A percentile compares a stretch with the other conserved stretches of the same genome.
phyloP scores from a whole-genome alignment of 2,797 vertebrate species.

The Lepus oiostolus region DNA sequence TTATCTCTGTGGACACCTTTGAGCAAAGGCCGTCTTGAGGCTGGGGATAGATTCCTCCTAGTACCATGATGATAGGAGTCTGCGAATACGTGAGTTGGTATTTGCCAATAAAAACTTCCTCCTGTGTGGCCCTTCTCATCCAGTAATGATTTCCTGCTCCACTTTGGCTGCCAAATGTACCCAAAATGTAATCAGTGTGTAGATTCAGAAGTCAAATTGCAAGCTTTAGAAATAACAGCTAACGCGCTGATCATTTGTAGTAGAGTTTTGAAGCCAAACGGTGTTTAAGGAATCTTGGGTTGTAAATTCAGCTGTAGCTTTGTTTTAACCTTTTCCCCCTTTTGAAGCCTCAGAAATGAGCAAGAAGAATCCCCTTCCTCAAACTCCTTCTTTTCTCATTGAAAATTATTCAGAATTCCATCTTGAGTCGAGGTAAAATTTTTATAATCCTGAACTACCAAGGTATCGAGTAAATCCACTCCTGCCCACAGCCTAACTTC shows the following conservation, averaged over 20 bases:
- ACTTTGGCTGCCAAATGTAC: slow-evolving; percentile 72
- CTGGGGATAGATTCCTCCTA: neutral
- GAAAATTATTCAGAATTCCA: slow-evolving; percentile 30
- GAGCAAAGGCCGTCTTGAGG: neutral
- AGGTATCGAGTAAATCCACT: neutral
- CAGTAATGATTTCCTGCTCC: slow-evolving; percentile 78
- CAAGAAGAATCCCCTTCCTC: neutral
- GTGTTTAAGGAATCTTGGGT: slow-evolving; percentile 17
- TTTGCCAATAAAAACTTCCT: slow-evolving; percentile 80
- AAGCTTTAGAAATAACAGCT: slow-evolving; percentile 64
- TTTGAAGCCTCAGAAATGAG: slow-evolving; percentile 28
- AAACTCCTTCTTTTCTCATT: slow-evolving; percentile 42
- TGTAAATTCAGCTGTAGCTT: slow-evolving; percentile 38
- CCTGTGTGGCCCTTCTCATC: slow-evolving; percentile 76
- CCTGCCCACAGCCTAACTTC: neutral
- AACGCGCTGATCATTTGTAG: neutral
- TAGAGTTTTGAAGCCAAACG: slow-evolving; percentile 39
- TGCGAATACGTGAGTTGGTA: slow-evolving; percentile 54
- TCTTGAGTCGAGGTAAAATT: neutral
- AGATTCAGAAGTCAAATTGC: slow-evolving; percentile 71
- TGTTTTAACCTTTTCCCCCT: slow-evolving; percentile 47
- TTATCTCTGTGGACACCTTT: slow-evolving; percentile 57
- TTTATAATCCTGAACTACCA: neutral
- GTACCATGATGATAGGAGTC: slow-evolving; percentile 67
- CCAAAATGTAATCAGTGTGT: slow-evolving; percentile 74